Evolutionary conservation across 2,113 vertebrate genomes (phyloP).

Genomic region (Toxotes chatareus): DNA sequence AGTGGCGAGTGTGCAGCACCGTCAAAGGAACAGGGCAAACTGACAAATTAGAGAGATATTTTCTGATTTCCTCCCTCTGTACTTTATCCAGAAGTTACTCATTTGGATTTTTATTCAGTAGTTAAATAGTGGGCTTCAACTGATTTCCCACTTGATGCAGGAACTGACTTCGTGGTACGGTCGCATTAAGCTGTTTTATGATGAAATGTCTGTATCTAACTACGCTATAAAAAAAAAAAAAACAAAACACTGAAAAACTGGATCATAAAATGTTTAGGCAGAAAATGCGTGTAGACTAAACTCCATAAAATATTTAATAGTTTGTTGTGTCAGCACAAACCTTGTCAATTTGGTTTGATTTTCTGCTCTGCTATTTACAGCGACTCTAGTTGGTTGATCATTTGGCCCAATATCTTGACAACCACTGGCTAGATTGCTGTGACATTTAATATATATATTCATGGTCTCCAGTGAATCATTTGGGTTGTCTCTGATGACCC

Average conservation of each 20-base stretch:
- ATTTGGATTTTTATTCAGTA: constrained; percentile 22
- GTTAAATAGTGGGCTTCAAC: constrained; percentile 27
- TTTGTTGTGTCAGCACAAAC: constrained; percentile 29
- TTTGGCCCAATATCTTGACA: not conserved
- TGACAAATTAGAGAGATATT: constrained; percentile 27
- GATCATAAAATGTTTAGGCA: constrained; percentile 30
- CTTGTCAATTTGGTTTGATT: not conserved
- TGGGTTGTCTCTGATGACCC: not conserved
- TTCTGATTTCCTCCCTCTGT: constrained; percentile 35
- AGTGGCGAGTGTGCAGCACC: constrained; percentile 7
- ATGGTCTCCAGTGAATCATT: not conserved
- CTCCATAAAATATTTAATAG: constrained; percentile 19
- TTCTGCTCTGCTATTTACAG: not conserved
- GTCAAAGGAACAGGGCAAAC: constrained; percentile 45
- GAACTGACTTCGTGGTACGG: constrained; percentile 14
- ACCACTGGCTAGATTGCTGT: not conserved
- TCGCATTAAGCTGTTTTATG: constrained; percentile 42
- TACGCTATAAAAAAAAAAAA: constrained; percentile 19
- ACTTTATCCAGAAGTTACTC: constrained; percentile 38
- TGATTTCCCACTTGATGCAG: constrained; percentile 25
- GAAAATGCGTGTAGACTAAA: constrained; percentile 19
- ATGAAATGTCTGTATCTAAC: constrained; percentile 23
- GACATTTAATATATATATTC: not conserved
- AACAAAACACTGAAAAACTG: constrained; percentile 28
- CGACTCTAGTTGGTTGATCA: not conserved